These are phyloP conservation scores for Bimastos eiseni DNA, from an alignment of 2,888 invertebrate genomes.

Conservation along the genomic window DNA sequence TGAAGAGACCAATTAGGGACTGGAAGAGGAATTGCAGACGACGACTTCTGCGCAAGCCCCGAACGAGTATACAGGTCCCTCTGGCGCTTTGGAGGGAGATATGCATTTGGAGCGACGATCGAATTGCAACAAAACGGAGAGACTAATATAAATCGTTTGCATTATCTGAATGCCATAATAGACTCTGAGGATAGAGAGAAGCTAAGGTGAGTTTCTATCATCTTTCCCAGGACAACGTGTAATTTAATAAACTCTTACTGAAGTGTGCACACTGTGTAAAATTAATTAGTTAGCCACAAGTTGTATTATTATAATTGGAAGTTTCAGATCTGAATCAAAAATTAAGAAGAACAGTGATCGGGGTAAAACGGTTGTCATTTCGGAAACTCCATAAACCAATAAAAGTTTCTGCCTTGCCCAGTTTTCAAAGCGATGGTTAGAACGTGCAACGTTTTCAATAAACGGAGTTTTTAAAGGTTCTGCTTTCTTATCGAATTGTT, in stretches of 20 bases:
- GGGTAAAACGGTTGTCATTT: too few relatives aligned
- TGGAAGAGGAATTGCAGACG: not conserved
- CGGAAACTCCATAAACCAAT: too few relatives aligned
- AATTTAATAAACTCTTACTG: not conserved
- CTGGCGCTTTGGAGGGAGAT: not conserved
- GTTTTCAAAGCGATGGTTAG: too few relatives aligned
- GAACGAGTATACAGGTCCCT: not conserved
- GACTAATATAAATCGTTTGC: constrained; percentile 13
- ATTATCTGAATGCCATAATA: not conserved
- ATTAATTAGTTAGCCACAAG: not conserved
- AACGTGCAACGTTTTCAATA: too few relatives aligned
- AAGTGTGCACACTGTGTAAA: not conserved
- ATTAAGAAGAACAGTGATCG: too few relatives aligned
- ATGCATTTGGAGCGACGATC: not conserved
- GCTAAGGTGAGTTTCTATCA: not conserved
- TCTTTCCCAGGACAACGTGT: not conserved
- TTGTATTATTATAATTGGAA: too few relatives aligned
- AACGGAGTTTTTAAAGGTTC: too few relatives aligned
- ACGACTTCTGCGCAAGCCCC: not conserved
- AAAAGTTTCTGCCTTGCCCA: too few relatives aligned
- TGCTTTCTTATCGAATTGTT: too few relatives aligned
- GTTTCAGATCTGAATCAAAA: too few relatives aligned
- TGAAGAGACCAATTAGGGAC: not conserved
- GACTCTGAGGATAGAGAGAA: not conserved
- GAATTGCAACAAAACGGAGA: not conserved